phyloP scores from a whole-genome alignment of 2,797 vertebrate species.

The Tragelaphus oryx region DNA sequence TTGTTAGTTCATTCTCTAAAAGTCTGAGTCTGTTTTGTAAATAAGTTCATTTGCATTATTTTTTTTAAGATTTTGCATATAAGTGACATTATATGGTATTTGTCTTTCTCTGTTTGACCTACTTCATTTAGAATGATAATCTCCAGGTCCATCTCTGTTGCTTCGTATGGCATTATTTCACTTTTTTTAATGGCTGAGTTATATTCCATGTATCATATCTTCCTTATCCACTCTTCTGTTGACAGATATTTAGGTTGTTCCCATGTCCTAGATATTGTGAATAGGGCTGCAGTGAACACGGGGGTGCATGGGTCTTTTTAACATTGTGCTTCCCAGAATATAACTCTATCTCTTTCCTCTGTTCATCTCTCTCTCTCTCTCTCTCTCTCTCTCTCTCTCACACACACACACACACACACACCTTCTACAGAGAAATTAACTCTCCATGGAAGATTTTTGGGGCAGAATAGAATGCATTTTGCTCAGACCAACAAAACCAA shows the following conservation, averaged over 20 bases:
- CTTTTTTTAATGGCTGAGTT: neutral
- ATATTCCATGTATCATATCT: neutral
- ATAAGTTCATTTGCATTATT: neutral
- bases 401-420: neutral
- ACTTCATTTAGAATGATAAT: neutral
- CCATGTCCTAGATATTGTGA: neutral
- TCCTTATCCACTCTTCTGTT: neutral
- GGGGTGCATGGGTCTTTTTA: neutral
- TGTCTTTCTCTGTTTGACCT: neutral
- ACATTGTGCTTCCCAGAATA: neutral
- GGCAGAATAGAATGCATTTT: neutral
- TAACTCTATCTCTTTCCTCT: neutral
- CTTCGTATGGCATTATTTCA: neutral
- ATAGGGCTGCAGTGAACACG: neutral
- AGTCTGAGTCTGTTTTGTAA: neutral
- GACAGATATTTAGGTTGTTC: neutral
- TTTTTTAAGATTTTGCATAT: neutral
- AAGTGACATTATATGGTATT: neutral
- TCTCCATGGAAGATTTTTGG: neutral
- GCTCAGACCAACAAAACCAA: neutral
- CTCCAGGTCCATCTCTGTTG: neutral
- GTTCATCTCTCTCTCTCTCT: neutral
- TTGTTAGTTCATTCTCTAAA: neutral
- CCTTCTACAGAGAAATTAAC: neutral
- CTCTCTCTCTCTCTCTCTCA: rapidly evolving